Evolutionary conservation across 2,888 invertebrate species (phyloP).

Genomic region (Phragmatobia fuliginosa): DNA sequence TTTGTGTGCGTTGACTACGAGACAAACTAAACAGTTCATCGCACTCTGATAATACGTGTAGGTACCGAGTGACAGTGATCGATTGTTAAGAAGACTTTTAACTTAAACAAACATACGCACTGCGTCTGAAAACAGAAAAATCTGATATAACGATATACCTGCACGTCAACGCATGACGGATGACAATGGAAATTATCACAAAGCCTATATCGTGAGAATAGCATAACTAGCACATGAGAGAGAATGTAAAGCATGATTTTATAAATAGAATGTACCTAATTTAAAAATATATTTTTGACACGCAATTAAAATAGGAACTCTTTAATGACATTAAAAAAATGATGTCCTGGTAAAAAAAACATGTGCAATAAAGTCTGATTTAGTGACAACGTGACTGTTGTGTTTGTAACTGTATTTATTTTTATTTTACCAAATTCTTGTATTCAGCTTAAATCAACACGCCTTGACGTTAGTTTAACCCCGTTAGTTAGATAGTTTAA

Average conservation of each 20-base stretch:
- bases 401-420: too few species aligned
- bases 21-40: slow-evolving; percentile 77
- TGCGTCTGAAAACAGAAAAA: slow-evolving; percentile 67
- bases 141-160: slow-evolving; percentile 62
- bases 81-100: slow-evolving; percentile 78
- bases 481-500: too few species aligned
- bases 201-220: slow-evolving; percentile 38
- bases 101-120: slow-evolving; percentile 77
- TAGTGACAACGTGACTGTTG: background rate
- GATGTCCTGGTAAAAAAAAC: background rate
- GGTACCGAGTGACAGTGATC: slow-evolving; percentile 80
- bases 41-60: slow-evolving; percentile 76
- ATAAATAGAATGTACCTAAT: slow-evolving; percentile 20
- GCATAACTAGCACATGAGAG: slow-evolving; percentile 31
- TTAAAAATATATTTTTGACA: background rate
- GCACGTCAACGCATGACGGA: slow-evolving; percentile 72
- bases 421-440: too few species aligned
- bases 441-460: too few species aligned
- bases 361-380: background rate
- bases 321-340: background rate
- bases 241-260: slow-evolving; percentile 13
- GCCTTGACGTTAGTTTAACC: background rate
- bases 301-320: background rate
- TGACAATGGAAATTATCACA: slow-evolving; percentile 53
- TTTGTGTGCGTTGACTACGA: slow-evolving; percentile 70